Base-by-base conservation (phyloP, 2,888 invertebrate genomes). In the Eristalis tenax region DNA sequence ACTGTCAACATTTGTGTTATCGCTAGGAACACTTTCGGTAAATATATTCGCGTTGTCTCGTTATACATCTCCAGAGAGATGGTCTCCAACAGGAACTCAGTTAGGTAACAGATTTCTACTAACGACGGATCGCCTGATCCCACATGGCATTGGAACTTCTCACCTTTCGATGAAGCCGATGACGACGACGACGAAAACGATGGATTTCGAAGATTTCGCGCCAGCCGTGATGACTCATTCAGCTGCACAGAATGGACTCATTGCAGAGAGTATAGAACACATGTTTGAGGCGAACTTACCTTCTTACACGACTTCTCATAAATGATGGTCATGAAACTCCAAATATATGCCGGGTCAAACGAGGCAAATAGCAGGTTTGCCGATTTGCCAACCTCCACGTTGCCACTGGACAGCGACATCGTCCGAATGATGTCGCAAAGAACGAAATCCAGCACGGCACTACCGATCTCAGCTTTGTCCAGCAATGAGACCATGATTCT, bases 391-490 rank as follows among this genome's bases (percentile, higher is more conserved):
- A 97, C 94, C 91, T 98, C 97, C 89, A 94, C 94, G 89, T 94
- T 93, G 61, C 94, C 92, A 89, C 94, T 94, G 18, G 94, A 94
- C 64, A 94, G 90, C 89, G 94, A 94, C 90, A 95, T 92, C 15
- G 95, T 93, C 56, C 96, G 94, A 92, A 97, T 96, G 74, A 98
- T 96, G 91, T 97, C 96, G 89, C 96, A 95, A 38, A 97, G 94
- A 83, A 97, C 96, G 90, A 95, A 95, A 90, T 97, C 97, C 88
- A 97, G 92, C 84, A 97, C 96, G 4, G 95, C 94, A 57, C 95
- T 95, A 6, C 97, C 97, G 78, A 98, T 96, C 92, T 98, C 97
- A 11, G 96, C 96, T 92, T 97, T 97, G 92, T 98, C 98, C 83
- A 98, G 94, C 65, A 98, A 93, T 63, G 97, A 97, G 28, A 97